phyloP scores from a whole-genome alignment of 2,888 invertebrate genomes.

The Agriopis marginaria region DNA sequence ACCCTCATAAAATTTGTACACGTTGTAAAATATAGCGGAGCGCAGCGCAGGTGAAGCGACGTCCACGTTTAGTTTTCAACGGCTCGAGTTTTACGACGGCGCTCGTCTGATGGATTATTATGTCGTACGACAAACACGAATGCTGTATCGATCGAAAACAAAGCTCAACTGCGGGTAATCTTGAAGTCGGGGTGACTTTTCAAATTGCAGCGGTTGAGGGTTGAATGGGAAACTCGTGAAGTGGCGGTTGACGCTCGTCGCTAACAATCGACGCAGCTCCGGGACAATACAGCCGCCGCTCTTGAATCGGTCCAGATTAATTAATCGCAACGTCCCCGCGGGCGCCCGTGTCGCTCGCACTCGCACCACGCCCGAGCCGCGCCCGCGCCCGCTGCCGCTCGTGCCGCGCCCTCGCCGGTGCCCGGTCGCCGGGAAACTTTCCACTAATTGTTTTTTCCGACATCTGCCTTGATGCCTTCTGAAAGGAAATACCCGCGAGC shows the following conservation, averaged over 20 bases:
- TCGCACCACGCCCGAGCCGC: conserved; percentile 6
- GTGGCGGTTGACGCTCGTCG: conserved; percentile 37
- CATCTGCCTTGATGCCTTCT: conserved; percentile 57
- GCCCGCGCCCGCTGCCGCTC: conserved; percentile 3
- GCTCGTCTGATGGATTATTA: conserved; percentile 5
- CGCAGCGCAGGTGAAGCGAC: conserved; percentile 44
- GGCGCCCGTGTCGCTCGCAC: not conserved
- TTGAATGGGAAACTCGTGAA: conserved; percentile 49
- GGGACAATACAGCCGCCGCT: conserved; percentile 31
- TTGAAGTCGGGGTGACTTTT: conserved; percentile 13
- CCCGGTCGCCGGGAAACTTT: conserved; percentile 49
- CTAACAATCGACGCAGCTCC: conserved; percentile 56
- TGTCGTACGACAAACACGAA: not conserved
- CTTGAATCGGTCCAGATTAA: conserved; percentile 53
- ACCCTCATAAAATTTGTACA: conserved; percentile 36
- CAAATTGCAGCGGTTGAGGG: conserved; percentile 36
- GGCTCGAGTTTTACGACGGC: conserved; percentile 14
- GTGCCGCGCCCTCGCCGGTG: not conserved
- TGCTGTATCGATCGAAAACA: not conserved
- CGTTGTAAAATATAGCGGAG: conserved; percentile 36
- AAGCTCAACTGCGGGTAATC: not conserved
- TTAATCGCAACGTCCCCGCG: conserved; percentile 43
- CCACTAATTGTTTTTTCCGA: conserved; percentile 63
- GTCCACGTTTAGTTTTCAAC: conserved; percentile 30
- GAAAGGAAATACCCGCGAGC: conserved; percentile 53